Percentiles rank a stretch among this genome's conserved stretches.
phyloP scores from a whole-genome alignment of 2,797 vertebrate species.

The Acrossocheilus fasciatus region DNA sequence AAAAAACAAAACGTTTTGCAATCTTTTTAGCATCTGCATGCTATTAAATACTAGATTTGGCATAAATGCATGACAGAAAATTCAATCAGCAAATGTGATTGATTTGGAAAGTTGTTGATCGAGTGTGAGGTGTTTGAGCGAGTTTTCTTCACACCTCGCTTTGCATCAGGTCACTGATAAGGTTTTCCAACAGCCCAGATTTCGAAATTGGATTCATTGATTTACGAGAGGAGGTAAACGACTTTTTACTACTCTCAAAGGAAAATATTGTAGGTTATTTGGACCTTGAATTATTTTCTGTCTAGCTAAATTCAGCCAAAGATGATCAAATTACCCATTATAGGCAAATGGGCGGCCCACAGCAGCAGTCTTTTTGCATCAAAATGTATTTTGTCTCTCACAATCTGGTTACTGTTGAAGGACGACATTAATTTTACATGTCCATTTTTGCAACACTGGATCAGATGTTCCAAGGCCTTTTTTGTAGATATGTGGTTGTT shows the following conservation, averaged over 20 bases:
- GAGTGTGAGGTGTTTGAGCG: slow-evolving; percentile 3
- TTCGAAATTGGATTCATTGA: slow-evolving; percentile 64
- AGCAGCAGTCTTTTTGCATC: slow-evolving; percentile 42
- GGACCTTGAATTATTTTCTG: slow-evolving; percentile 56
- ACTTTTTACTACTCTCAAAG: slow-evolving; percentile 54
- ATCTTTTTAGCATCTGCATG: slow-evolving; percentile 46
- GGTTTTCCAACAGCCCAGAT: slow-evolving; percentile 53
- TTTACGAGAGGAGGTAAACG: slow-evolving; percentile 57
- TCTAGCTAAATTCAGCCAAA: slow-evolving; percentile 47
- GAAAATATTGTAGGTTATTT: slow-evolving; percentile 57
- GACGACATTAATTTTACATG: slow-evolving; percentile 29
- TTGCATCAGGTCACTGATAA: slow-evolving; percentile 56
- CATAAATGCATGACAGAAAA: slow-evolving; percentile 37
- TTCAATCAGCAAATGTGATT: slow-evolving; percentile 36
- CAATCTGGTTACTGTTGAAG: slow-evolving; percentile 47
- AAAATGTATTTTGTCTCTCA: slow-evolving; percentile 48
- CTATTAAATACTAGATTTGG: slow-evolving; percentile 13
- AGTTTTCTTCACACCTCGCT: slow-evolving; percentile 23
- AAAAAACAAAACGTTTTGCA: not conserved
- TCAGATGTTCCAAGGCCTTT: not conserved
- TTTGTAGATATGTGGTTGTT: slow-evolving; percentile 19
- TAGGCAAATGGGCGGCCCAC: slow-evolving; percentile 46
- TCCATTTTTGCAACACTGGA: not conserved
- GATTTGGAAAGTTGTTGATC: slow-evolving; percentile 22
- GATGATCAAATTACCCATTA: slow-evolving; percentile 61